Percentiles rank a stretch among this genome's conserved stretches.
These are phyloP conservation scores for Anolis carolinensis DNA, from an alignment of 2,113 vertebrate genomes.

Conservation along the genomic window DNA sequence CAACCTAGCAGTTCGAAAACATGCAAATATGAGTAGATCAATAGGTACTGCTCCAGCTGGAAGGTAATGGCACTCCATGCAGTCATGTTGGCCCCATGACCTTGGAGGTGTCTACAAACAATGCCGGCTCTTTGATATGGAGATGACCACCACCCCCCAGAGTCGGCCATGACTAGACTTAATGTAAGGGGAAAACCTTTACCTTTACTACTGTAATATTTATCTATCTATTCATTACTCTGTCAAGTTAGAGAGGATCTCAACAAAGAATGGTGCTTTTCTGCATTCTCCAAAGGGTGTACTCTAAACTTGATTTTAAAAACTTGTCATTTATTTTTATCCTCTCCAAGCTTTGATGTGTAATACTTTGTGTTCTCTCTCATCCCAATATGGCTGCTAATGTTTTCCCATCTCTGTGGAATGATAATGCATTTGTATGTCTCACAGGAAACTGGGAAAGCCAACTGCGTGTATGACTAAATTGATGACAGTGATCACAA, in stretches of 20 bases:
- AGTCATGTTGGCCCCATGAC: no score
- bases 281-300: background rate
- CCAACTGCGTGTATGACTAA: conserved; percentile 27
- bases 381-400: conserved; percentile 15
- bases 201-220: no score
- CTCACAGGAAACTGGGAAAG: conserved; percentile 37
- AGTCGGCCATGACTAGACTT: no score
- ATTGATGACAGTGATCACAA: conserved; percentile 30
- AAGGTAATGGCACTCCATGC: no score
- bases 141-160: no score
- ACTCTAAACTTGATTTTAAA: conserved; percentile 17
- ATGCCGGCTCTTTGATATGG: no score
- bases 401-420: conserved; percentile 6
- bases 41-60: no score
- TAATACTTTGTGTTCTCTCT: background rate
- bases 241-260: background rate
- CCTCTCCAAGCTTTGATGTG: background rate
- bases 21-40: no score
- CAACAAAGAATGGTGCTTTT: background rate
- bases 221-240: no score
- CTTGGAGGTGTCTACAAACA: no score
- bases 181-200: no score
- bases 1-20: no score
- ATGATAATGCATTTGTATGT: conserved; percentile 30
- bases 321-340: background rate